Evolutionary conservation across 2,113 vertebrate genomes (phyloP).

Genomic region (Prionailurus bengalensis): DNA sequence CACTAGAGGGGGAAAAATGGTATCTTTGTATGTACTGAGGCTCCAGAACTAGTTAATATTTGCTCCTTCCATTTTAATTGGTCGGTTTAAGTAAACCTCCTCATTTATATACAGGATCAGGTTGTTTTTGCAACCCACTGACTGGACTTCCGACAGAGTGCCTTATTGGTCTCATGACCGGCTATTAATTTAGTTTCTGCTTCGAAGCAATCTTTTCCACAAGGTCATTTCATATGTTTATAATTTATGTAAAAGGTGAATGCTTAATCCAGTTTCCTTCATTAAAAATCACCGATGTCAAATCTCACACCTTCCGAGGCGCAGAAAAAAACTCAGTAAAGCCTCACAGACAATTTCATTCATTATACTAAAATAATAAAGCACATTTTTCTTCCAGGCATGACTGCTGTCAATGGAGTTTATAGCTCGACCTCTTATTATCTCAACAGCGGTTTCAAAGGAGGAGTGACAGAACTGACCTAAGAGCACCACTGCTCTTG

Average conservation of each 20-base stretch:
- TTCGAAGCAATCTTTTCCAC: slow-evolving; percentile 57
- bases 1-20: not conserved
- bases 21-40: not conserved
- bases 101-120: slow-evolving; percentile 55
- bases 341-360: not conserved
- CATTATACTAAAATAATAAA: slow-evolving; percentile 57
- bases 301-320: slow-evolving; percentile 23
- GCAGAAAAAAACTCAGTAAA: not conserved
- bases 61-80: not conserved
- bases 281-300: slow-evolving; percentile 60
- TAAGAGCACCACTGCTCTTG: not conserved
- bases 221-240: slow-evolving; percentile 16
- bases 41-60: not conserved
- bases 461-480: not conserved
- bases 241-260: slow-evolving; percentile 48
- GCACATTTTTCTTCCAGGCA: slow-evolving; percentile 31
- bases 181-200: slow-evolving; percentile 35
- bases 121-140: slow-evolving; percentile 31
- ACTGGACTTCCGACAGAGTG: not conserved
- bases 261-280: slow-evolving; percentile 58
- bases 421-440: slow-evolving; percentile 34
- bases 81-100: not conserved
- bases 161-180: not conserved
- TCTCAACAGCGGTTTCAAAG: slow-evolving; percentile 1
- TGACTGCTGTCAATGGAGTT: slow-evolving; percentile 13